Base-by-base conservation (phyloP, 2,888 invertebrate species). In the Chydorus sphaericus region DNA sequence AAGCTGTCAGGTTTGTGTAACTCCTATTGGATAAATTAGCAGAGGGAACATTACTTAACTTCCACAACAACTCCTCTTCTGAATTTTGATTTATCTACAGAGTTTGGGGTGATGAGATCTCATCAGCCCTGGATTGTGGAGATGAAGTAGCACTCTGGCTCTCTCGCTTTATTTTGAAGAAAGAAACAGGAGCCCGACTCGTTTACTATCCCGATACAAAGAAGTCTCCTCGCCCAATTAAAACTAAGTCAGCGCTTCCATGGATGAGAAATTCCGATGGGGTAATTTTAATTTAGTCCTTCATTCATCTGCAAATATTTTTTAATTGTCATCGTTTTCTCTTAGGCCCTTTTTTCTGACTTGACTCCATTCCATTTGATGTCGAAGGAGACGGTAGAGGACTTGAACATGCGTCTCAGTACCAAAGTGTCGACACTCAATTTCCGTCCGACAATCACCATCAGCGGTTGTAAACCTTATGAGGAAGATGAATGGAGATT, bases 401-500 rank as follows among this genome's bases (percentile, higher is more conserved):
- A 84, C 36, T 66, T 86, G 33, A 83, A 83, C 65, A 70, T 67
- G 1, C 76, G 79, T 1, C 62, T 83, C 31, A 61, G 64, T 4
- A 66, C 68, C 4, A 64, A 72, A 33, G 76, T 83, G 0, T 66
- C 70, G 5, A 66, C 68, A 11, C 68, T 72, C 10, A 74, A 78
- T 60, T 85, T 85, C 67, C 73, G 85, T 48, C 79, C 81, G 0
- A 85, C 83, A 67, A 82, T 86, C 62, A 71, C 83, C 6, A 68
- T 85, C 3, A 72, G 75, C 56, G 78, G 77, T 1, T 72, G 63
- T 69, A 48, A 60, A 33, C 68, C 81, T 0, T 80, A 75, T 62
- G 81, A 76, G 2, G 83, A 85, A 67, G 85, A 85, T 63, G 67
- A 71, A 6, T 85, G 84, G 83, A 75, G 78, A 55, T 85, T 79